A percentile compares a stretch with the other conserved stretches of the same genome.
These are phyloP conservation scores for Ceratotherium simum DNA, from an alignment of 2,113 vertebrate genomes.

Conservation along the genomic window DNA sequence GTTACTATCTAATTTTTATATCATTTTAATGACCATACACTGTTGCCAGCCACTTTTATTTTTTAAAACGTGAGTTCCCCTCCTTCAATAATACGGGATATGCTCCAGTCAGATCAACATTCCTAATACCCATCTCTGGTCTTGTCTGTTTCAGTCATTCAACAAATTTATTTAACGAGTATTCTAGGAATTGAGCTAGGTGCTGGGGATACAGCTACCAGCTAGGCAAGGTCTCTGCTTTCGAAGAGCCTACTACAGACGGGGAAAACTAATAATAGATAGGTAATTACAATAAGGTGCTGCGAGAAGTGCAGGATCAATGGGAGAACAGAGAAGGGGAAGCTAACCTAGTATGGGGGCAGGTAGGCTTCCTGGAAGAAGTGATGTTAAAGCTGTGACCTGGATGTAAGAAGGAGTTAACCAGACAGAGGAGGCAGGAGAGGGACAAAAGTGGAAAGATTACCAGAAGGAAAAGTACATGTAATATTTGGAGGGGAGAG, in stretches of 20 bases:
- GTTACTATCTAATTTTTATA: constrained; percentile 1
- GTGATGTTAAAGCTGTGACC: neutral
- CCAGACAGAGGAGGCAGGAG: neutral
- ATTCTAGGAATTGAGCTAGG: neutral
- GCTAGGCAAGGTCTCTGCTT: neutral
- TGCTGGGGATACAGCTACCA: neutral
- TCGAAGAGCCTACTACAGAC: neutral
- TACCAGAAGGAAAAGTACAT: neutral
- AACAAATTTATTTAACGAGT: neutral
- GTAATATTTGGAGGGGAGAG: neutral
- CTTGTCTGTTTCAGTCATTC: constrained; percentile 33
- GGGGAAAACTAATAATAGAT: neutral
- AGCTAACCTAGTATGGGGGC: neutral
- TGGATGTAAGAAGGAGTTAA: neutral
- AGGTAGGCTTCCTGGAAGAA: neutral
- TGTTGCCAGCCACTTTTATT: neutral
- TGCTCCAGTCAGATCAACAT: neutral
- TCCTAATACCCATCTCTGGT: neutral
- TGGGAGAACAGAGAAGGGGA: neutral
- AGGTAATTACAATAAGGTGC: neutral
- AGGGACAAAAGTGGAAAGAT: neutral
- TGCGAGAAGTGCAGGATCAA: neutral
- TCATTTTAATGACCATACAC: constrained; percentile 5
- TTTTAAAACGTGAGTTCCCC: neutral
- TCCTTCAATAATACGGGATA: neutral